Evolutionary conservation across 2,888 invertebrate species (phyloP), one percentile per base, ranked within the genome.

Genomic region (Dryadula phaetusa): DNA sequence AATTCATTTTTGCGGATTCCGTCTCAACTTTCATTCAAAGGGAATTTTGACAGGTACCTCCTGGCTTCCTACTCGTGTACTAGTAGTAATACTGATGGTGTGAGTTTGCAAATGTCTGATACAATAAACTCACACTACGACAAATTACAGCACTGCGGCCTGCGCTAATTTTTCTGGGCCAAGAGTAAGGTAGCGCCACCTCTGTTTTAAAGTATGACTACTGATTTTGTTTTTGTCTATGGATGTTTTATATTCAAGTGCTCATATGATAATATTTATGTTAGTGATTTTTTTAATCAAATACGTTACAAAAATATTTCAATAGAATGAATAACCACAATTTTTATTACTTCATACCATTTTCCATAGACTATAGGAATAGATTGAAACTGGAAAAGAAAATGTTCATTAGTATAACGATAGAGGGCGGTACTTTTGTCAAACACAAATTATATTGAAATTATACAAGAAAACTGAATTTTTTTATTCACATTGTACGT

Each of bases 1-100:
- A 78, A 81, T 81, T 80, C 89, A 89, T 89, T 90, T 87, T 85
- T 79, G 70, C 70, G 79, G 76, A 81, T 82, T 80, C 77, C 78
- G 81, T 82, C 82, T 82, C 76, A 74, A 75, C 80, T 78, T 71
- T 71, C 78, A 75, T 80, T 71, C 75, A 77, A 84, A 77, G 67
- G 71, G 74, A 77, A 81, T 81, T 86, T 86, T 90, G 89, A 89
- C 90, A 90, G 86, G 81, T 84, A 66, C 66, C 66, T 65, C 52
- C 66, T 79, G 78, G 81, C 83, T 83, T 83, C 79, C 83, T 82
- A 70, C 69, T 67, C 63, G 71, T 69, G 67, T 70, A 72, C 74
- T 63, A 49, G 37, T 25, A 40, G 42, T 47, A 18, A 18, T 46
- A 42, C n/a, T 58, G 44, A 64, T 70, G 71, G 71, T 72, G 71